phyloP scores from a whole-genome alignment of 35 echinoderm and acorn worm species.

The Lytechinus pictus region DNA sequence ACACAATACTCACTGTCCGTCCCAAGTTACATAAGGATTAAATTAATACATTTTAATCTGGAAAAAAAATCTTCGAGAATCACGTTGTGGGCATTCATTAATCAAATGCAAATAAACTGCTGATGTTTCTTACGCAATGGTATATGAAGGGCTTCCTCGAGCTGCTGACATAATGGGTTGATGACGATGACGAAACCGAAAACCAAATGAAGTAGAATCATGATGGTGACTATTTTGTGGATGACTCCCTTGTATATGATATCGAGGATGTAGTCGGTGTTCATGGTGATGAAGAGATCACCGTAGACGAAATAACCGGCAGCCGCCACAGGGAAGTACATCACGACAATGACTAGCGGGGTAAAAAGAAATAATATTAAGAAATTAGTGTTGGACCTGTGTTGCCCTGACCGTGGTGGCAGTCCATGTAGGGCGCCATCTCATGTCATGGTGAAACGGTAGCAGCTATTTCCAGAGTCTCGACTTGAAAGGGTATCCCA shows the following conservation, averaged over 20 bases:
- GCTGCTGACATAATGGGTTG: conserved; percentile 89
- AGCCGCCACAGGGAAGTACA: conserved; percentile 85
- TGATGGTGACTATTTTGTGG: conserved; percentile 55
- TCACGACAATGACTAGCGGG: conserved; percentile 65
- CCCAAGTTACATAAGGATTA: too few species aligned
- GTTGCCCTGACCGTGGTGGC: too few species aligned
- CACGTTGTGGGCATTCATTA: too few species aligned
- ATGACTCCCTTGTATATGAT: conserved; percentile 50
- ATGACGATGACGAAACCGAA: conserved; percentile 92
- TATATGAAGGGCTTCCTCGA: conserved; percentile 74
- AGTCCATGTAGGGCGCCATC: too few species aligned
- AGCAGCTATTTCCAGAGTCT: too few species aligned
- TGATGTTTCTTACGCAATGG: conserved; percentile 43
- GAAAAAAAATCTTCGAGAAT: too few species aligned
- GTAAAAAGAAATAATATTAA: not conserved
- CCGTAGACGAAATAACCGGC: conserved; percentile 90
- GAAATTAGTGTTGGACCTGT: not conserved
- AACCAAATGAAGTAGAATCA: conserved; percentile 78
- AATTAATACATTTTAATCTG: too few species aligned
- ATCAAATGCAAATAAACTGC: too few species aligned
- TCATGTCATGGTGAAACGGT: too few species aligned
- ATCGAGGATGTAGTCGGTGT: conserved; percentile 76
- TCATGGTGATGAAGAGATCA: conserved; percentile 51
- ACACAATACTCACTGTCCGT: too few species aligned
- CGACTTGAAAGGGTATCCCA: too few species aligned